phyloP scores from a whole-genome alignment of 2,797 vertebrate species.

The Mionectes olivaceus region DNA sequence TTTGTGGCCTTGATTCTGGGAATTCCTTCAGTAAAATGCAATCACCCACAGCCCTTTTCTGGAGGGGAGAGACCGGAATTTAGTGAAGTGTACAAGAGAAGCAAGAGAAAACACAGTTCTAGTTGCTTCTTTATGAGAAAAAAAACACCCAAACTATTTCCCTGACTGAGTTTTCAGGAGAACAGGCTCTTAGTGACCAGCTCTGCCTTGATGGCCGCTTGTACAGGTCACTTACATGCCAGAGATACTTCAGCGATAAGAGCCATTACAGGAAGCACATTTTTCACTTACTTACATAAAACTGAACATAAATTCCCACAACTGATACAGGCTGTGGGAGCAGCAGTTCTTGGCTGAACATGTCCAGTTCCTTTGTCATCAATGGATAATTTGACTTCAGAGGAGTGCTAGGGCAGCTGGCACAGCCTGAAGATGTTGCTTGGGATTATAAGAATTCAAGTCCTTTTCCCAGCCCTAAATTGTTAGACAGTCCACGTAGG shows the following conservation, averaged over 20 bases:
- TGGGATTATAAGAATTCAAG: neutral
- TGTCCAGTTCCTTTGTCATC: neutral
- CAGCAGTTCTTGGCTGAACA: neutral
- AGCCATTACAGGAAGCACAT: neutral
- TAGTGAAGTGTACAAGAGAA: neutral
- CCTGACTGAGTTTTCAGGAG: neutral
- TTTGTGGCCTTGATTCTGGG: neutral
- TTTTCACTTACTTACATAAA: neutral
- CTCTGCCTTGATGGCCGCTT: neutral
- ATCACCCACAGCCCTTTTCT: neutral
- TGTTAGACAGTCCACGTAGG: neutral
- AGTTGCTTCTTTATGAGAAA: neutral
- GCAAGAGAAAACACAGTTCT: neutral
- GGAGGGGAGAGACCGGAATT: neutral
- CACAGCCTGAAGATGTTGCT: neutral
- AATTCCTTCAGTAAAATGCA: neutral
- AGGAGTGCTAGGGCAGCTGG: neutral
- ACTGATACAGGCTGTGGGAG: neutral
- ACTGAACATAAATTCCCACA: neutral
- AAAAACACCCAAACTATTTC: neutral
- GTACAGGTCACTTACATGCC: neutral
- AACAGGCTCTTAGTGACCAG: neutral
- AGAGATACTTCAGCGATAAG: neutral
- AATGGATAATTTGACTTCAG: neutral
- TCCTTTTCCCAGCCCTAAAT: neutral